Evolutionary conservation across 2,113 vertebrate genomes (phyloP).

Genomic region (Nematolebias whitei): DNA sequence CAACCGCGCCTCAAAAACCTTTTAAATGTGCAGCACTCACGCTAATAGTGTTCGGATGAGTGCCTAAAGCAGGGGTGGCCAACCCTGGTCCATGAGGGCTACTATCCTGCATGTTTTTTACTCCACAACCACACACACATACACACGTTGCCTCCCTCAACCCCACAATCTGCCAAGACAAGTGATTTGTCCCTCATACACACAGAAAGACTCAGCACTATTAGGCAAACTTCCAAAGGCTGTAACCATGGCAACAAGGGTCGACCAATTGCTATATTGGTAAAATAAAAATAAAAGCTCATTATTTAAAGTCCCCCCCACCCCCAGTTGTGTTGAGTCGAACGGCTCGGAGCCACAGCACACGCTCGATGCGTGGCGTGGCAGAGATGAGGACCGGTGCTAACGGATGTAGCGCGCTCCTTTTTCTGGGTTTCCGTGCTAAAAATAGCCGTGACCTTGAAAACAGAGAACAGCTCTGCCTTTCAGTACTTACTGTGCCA

Average conservation of each 20-base stretch:
- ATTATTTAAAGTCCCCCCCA: conserved; percentile 9
- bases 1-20: neutral
- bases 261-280: conserved; percentile 27
- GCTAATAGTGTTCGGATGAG: neutral
- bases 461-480: neutral
- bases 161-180: conserved; percentile 2
- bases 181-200: conserved; percentile 27
- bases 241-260: conserved; percentile 68
- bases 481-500: conserved; percentile 5
- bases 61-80: too few relatives aligned
- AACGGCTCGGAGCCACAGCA: conserved; percentile 11
- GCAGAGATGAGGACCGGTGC: conserved; percentile 1
- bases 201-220: conserved; percentile 21
- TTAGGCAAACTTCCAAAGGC: conserved; percentile 50
- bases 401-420: conserved; percentile 21
- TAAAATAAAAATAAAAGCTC: conserved; percentile 12
- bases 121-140: too few relatives aligned
- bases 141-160: neutral
- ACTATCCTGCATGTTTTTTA: too few relatives aligned
- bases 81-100: too few relatives aligned
- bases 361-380: neutral
- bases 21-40: neutral
- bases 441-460: conserved; percentile 55
- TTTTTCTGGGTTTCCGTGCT: conserved; percentile 20
- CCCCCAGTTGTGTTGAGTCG: neutral